Conservation (phyloP, 1,140 invertebrate genomes). For the Leucophenga varia region DNA sequence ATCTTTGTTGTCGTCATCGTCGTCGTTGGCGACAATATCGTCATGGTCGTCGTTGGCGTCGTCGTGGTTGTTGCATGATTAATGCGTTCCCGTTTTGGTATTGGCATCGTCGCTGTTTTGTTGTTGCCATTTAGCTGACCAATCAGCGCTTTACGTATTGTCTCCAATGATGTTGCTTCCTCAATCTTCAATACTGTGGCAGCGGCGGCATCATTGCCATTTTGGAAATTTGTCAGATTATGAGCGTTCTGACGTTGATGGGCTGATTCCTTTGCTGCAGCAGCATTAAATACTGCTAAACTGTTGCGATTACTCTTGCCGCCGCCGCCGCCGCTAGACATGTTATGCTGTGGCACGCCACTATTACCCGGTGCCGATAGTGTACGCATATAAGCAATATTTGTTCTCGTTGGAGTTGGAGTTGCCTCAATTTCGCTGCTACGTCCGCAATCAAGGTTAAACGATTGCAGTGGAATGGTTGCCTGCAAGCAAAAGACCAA, state of each 20-base stretch:
- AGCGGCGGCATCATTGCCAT: conserved; percentile 16
- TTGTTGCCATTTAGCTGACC: conserved; percentile 14
- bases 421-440: conserved; percentile 9
- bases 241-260: conserved; percentile 22
- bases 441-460: conserved; percentile 55
- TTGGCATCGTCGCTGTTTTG: conserved; percentile 12
- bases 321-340: conserved; percentile 3
- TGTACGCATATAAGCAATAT: conserved; percentile 47
- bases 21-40: conserved; percentile 21
- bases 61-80: conserved; percentile 38
- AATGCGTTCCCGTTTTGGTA: conserved; percentile 55
- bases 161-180: conserved; percentile 34
- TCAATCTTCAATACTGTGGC: conserved; percentile 47
- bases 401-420: conserved; percentile 22
- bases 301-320: conserved; percentile 38
- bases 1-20: conserved; percentile 22
- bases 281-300: conserved; percentile 26
- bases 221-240: conserved; percentile 56
- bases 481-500: conserved; percentile 33
- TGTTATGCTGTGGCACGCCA: conserved; percentile 4
- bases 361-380: conserved; percentile 43
- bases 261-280: background rate
- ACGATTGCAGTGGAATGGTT: conserved; percentile 56
- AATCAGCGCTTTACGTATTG: conserved; percentile 22
- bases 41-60: conserved; percentile 24